Percentiles rank a stretch among this genome's conserved stretches.
phyloP scores from a whole-genome alignment of 1,140 invertebrate genomes.

The Platyscapa corneri region DNA sequence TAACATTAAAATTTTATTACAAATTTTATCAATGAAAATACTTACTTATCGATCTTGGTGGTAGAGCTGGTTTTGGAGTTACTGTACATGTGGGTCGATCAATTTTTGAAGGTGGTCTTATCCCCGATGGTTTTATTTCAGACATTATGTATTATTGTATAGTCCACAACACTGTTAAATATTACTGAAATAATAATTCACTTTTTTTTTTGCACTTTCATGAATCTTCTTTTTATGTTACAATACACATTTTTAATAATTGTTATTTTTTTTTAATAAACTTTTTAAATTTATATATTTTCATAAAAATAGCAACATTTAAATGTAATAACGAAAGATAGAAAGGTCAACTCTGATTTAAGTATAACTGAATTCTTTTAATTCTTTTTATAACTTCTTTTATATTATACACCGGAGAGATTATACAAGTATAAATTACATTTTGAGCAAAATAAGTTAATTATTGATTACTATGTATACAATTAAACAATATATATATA shows the following conservation, averaged over 20 bases:
- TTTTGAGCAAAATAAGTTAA: conserved; percentile 8
- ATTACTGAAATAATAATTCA: conserved; percentile 22
- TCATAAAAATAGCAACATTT: neutral
- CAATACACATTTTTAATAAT: conserved; percentile 32
- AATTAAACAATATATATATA: neutral
- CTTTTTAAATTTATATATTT: neutral
- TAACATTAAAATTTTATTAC: too few relatives aligned
- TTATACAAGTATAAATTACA: conserved; percentile 26
- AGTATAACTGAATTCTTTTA: conserved; percentile 20
- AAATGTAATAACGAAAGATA: too few relatives aligned
- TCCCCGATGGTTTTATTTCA: conserved; percentile 71
- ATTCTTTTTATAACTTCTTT: conserved; percentile 13
- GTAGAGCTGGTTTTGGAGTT: conserved; percentile 77
- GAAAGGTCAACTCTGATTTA: neutral
- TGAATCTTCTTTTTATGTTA: neutral
- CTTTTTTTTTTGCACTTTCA: conserved; percentile 34
- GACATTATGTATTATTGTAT: conserved; percentile 56
- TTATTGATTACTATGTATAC: neutral
- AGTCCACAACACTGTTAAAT: conserved; percentile 40
- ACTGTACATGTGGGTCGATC: conserved; percentile 76
- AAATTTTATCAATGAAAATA: conserved; percentile 1
- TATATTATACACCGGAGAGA: neutral
- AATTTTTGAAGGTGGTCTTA: conserved; percentile 79
- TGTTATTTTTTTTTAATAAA: neutral
- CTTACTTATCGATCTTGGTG: conserved; percentile 71